Percentiles rank a stretch among this genome's conserved stretches.
Evolutionary conservation across 2,797 vertebrate species (phyloP).

Genomic region (Gymnoscopelus braueri): DNA sequence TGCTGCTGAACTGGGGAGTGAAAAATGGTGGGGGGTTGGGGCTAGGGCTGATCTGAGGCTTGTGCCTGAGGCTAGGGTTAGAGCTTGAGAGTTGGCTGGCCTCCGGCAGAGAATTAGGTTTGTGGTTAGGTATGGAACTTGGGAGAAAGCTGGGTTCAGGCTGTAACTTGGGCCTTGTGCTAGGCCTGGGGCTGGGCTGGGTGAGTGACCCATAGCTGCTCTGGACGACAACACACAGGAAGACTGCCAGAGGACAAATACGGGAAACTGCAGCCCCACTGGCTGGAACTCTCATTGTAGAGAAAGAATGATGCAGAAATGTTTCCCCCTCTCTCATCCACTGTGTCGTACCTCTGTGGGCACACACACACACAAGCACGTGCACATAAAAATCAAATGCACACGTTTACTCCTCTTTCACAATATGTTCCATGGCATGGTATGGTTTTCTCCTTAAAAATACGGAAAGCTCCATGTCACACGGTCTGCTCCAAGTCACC

Average conservation of each 20-base stretch:
- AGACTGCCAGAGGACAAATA: constrained; percentile 89
- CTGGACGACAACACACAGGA: constrained; percentile 89
- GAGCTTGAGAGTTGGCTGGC: constrained; percentile 1
- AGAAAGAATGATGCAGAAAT: constrained; percentile 52
- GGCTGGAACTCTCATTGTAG: constrained; percentile 92
- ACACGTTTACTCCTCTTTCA: constrained; percentile 13
- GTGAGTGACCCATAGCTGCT: constrained; percentile 83
- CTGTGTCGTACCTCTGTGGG: constrained; percentile 34
- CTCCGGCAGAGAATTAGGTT: constrained; percentile 1
- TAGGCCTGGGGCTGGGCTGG: constrained; percentile 32
- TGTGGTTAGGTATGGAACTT: constrained; percentile 8
- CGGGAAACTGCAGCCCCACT: constrained; percentile 71
- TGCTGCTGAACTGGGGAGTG: background rate
- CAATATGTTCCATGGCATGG: constrained; percentile 12
- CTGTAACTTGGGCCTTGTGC: constrained; percentile 9
- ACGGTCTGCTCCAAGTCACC: background rate
- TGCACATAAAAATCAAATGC: constrained; percentile 7
- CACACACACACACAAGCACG: constrained; percentile 13
- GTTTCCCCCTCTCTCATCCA: constrained; percentile 50
- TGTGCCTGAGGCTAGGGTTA: constrained; percentile 14
- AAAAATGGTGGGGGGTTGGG: constrained; percentile 7
- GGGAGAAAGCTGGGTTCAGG: constrained; percentile 18
- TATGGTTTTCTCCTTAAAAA: constrained; percentile 18
- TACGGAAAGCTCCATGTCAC: constrained; percentile 12
- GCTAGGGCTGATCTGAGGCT: constrained; percentile 16